Evolutionary conservation across 2,888 invertebrate species (phyloP).

Genomic region (Lapara coniferarum): DNA sequence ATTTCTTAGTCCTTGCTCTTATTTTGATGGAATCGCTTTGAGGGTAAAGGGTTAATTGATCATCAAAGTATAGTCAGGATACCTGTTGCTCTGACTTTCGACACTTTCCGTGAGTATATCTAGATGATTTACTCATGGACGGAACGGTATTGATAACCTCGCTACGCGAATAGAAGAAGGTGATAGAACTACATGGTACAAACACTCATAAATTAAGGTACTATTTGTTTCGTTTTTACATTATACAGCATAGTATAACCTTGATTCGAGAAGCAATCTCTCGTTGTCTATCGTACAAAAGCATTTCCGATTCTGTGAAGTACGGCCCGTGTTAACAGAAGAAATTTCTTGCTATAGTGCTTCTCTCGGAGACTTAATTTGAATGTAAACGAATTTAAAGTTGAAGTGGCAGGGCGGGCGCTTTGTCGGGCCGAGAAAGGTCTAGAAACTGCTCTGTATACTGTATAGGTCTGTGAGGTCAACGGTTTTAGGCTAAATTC

Average conservation of each 20-base stretch:
- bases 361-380: slow-evolving; percentile 4
- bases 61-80: too few species aligned
- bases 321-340: background rate
- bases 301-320: background rate
- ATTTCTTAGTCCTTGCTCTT: slow-evolving; percentile 23
- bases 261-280: too few species aligned
- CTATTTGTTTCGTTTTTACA: too few species aligned
- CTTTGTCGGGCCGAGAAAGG: background rate
- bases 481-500: background rate
- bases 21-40: background rate
- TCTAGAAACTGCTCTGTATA: background rate
- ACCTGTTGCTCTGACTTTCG: too few species aligned
- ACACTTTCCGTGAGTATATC: too few species aligned
- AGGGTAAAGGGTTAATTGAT: background rate
- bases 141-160: too few species aligned
- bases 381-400: slow-evolving; percentile 10
- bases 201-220: too few species aligned
- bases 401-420: slow-evolving; percentile 5
- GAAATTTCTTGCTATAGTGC: slow-evolving; percentile 5
- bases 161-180: too few species aligned
- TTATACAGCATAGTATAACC: too few species aligned
- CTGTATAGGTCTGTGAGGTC: background rate
- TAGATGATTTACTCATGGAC: too few species aligned
- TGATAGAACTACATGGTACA: too few species aligned
- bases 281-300: too few species aligned